Evolutionary conservation across 2,888 invertebrate genomes (phyloP).

Genomic region (Neuroscelio doddi): DNA sequence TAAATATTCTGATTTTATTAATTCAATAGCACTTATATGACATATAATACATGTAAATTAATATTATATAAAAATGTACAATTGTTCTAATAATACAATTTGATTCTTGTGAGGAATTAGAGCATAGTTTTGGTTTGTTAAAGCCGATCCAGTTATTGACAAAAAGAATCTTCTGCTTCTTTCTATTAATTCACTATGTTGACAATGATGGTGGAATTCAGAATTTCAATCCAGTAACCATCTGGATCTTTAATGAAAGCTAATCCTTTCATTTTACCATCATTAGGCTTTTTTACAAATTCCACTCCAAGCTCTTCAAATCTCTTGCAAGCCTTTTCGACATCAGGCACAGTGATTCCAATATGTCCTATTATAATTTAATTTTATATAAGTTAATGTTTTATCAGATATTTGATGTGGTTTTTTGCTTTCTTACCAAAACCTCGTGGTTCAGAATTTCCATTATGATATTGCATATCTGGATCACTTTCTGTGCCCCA

Average conservation of each 20-base stretch:
- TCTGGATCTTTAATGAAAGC: constrained; percentile 97
- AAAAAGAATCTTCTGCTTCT: constrained; percentile 5
- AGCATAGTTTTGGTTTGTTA: constrained; percentile 36
- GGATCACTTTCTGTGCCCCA: constrained; percentile 94
- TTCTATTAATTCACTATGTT: constrained; percentile 40
- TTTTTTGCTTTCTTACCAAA: constrained; percentile 76
- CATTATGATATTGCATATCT: constrained; percentile 87
- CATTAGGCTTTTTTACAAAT: constrained; percentile 91
- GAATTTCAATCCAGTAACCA: constrained; percentile 97
- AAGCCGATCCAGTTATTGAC: too few species aligned
- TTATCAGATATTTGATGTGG: background rate
- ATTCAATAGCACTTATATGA: constrained; percentile 46
- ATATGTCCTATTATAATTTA: constrained; percentile 81
- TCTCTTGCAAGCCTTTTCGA: constrained; percentile 88
- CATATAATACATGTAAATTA: constrained; percentile 50
- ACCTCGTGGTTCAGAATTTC: constrained; percentile 91
- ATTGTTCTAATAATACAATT: constrained; percentile 26
- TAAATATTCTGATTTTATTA: constrained; percentile 61
- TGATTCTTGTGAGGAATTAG: constrained; percentile 10
- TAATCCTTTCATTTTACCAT: constrained; percentile 94
- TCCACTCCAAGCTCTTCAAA: constrained; percentile 90
- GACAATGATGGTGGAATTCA: constrained; percentile 73
- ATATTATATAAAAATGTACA: constrained; percentile 52
- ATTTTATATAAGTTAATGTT: constrained; percentile 1
- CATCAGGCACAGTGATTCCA: constrained; percentile 91